phyloP scores from a whole-genome alignment of 2,797 vertebrate genomes.

The Dallia pectoralis region DNA sequence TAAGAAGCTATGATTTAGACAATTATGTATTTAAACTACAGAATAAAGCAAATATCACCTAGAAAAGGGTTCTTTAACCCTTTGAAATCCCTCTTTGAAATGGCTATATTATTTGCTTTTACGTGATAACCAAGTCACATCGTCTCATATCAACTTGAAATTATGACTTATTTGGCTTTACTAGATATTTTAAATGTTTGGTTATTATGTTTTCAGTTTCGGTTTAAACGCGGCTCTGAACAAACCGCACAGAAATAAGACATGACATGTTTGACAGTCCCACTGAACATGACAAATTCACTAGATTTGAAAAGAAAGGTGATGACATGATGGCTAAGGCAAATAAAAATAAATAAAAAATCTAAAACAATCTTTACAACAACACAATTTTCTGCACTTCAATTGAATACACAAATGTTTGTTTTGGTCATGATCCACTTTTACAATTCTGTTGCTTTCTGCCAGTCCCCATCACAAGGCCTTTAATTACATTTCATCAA shows the following conservation, averaged over 20 bases:
- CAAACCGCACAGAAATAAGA: slow-evolving; percentile 72
- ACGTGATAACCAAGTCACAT: slow-evolving; percentile 96
- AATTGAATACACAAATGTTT: slow-evolving; percentile 89
- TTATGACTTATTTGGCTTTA: slow-evolving; percentile 99
- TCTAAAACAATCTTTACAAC: slow-evolving; percentile 77
- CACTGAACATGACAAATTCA: slow-evolving; percentile 91
- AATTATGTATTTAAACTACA: slow-evolving; percentile 51
- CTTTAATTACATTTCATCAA: slow-evolving; percentile 50
- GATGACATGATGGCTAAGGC: slow-evolving; percentile 76
- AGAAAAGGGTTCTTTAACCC: slow-evolving; percentile 68
- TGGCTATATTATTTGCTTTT: slow-evolving; percentile 98
- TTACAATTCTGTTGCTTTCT: slow-evolving; percentile 85
- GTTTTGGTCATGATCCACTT: slow-evolving; percentile 98
- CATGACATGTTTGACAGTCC: slow-evolving; percentile 86
- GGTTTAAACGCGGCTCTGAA: slow-evolving; percentile 85
- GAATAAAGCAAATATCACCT: slow-evolving; percentile 76
- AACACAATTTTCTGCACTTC: slow-evolving; percentile 94
- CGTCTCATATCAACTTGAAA: slow-evolving; percentile 97
- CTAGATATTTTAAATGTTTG: slow-evolving; percentile 99
- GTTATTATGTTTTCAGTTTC: slow-evolving; percentile 93
- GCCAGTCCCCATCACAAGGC: slow-evolving; percentile 64
- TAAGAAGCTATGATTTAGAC: slow-evolving; percentile 57
- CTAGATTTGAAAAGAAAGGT: slow-evolving; percentile 76
- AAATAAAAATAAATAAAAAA: slow-evolving; percentile 63
- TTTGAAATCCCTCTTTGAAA: slow-evolving; percentile 87